Evolutionary conservation across 2,797 vertebrate species (phyloP), one percentile per base, ranked within the genome.

Genomic region (Furcifer pardalis): DNA sequence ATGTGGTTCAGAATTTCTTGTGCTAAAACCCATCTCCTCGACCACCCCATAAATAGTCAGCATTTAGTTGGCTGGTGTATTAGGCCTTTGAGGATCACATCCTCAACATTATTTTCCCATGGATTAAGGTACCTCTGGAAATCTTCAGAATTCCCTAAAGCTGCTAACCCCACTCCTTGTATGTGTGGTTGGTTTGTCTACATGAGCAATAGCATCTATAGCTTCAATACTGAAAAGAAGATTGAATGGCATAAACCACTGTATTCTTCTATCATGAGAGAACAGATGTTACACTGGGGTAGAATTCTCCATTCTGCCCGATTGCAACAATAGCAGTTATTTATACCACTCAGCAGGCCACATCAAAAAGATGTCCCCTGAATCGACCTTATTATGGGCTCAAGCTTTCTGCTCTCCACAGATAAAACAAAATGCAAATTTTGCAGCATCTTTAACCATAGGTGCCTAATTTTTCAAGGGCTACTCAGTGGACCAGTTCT

Each of bases 281-380:
- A 80, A 69, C 81, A 84, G 77, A 71, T 60, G n/a, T 30, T 23
- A 56, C 81, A 21, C 46, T 82, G 37, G 32, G 15, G 1, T 77
- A 87, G 37, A 81, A 76, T 63, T 46, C 7, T 9, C 21, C 13
- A 2, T 69, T 86, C 63, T 1, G 49, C 49, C 88, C 72, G 69
- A 68, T 12, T 3, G 76, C 19, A 62, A 79, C 10, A 85, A 60
- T 42, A 77, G 75, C 5, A 10, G 9, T 3, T 44, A 19, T n/a
- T 56, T 1, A 85, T 63, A 49, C 71, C 25, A 56, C 32, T 87
- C 23, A n/a, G 78, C 32, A 72, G 40, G 19, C 6, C 9, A 74
- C 89, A 19, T 46, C 42, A 90, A 83, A 79, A 87, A 81, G 13
- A 25, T 78, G 74, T 1, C 76, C 27, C 73, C 21, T 68, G 52